These are phyloP conservation scores for Cyanoderma ruficeps DNA, from an alignment of 2,113 vertebrate species.

Conservation along the genomic window DNA sequence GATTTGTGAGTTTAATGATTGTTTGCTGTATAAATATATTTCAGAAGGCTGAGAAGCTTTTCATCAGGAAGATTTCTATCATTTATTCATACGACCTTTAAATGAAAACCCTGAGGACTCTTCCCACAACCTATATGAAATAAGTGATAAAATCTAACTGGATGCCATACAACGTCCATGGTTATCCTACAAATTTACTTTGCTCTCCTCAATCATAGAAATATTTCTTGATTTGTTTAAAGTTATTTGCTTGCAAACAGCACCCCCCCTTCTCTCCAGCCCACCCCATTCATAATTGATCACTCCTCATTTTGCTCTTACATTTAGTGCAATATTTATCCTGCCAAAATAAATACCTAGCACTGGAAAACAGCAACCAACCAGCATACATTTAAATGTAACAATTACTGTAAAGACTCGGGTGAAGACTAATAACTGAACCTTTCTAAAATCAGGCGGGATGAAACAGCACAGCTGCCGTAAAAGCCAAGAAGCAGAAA, in stretches of 20 bases:
- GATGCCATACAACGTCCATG: not conserved
- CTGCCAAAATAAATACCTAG: constrained; percentile 12
- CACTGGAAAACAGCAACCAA: not conserved
- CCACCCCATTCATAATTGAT: not conserved
- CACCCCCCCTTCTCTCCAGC: not conserved
- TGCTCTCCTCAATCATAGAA: not conserved
- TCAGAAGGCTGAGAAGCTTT: not conserved
- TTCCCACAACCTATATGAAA: not conserved
- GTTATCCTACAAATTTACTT: not conserved
- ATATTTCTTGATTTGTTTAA: constrained; percentile 3
- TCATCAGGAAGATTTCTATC: not conserved
- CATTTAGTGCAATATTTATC: not conserved
- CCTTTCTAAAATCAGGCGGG: not conserved
- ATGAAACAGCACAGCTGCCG: not conserved
- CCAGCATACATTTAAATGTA: not conserved
- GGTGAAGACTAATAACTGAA: not conserved
- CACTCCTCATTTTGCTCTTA: not conserved
- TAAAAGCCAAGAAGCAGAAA: not conserved
- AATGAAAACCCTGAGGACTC: not conserved
- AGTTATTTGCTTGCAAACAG: not conserved
- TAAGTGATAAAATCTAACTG: not conserved
- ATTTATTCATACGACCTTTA: constrained; percentile 29
- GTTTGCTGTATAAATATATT: not conserved
- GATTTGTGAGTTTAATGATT: not conserved
- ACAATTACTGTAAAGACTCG: not conserved